A percentile compares a stretch with the other conserved stretches of the same genome.
Evolutionary conservation across 2,888 invertebrate genomes (phyloP).

Genomic region (Pandemis corylana): DNA sequence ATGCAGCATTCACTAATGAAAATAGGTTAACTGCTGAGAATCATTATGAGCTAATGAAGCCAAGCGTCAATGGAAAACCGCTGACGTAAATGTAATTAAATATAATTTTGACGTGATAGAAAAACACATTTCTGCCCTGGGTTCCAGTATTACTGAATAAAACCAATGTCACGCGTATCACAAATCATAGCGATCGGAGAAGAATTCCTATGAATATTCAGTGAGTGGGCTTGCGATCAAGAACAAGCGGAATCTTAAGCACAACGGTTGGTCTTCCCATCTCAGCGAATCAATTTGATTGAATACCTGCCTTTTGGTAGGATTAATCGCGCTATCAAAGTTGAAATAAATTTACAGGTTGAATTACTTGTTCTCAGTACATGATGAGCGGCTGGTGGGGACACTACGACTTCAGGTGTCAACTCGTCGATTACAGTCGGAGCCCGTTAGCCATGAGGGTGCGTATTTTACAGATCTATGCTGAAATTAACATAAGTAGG

Average conservation of each 20-base stretch:
- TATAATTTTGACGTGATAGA: slow-evolving; percentile 17
- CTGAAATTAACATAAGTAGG: too few relatives aligned
- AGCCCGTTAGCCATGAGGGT: slow-evolving; percentile 90
- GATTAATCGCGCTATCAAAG: not conserved
- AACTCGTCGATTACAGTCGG: slow-evolving; percentile 94
- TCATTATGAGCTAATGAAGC: slow-evolving; percentile 24
- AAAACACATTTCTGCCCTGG: slow-evolving; percentile 12
- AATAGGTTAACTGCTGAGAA: slow-evolving; percentile 30
- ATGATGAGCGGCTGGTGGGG: slow-evolving; percentile 91
- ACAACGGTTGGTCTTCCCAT: not conserved
- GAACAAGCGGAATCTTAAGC: not conserved
- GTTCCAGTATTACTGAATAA: slow-evolving; percentile 5
- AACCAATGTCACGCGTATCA: slow-evolving; percentile 7
- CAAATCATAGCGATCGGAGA: not conserved
- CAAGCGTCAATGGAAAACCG: slow-evolving; percentile 24
- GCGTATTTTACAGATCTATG: slow-evolving; percentile 59
- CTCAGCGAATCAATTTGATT: not conserved
- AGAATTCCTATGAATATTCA: slow-evolving; percentile 4
- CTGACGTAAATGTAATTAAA: slow-evolving; percentile 37
- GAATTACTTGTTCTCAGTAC: slow-evolving; percentile 78
- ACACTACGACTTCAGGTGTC: slow-evolving; percentile 93
- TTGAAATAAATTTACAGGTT: slow-evolving; percentile 7
- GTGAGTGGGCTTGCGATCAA: not conserved
- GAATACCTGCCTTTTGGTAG: not conserved
- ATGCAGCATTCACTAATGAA: slow-evolving; percentile 35